phyloP scores from a whole-genome alignment of 2,797 vertebrate species.

The Anolis apletophallus region DNA sequence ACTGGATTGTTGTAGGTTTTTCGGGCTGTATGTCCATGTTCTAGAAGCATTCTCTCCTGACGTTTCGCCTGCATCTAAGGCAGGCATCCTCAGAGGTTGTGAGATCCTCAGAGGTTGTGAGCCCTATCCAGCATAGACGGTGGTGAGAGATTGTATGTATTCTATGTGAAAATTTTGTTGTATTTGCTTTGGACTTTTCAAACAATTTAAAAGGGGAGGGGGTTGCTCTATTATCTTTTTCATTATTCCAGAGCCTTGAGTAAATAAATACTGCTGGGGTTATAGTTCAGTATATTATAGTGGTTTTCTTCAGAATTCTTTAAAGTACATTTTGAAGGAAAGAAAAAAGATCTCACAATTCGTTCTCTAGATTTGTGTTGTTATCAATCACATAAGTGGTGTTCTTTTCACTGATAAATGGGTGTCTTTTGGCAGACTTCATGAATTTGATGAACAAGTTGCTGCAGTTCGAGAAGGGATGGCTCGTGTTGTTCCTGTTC shows the following conservation, averaged over 20 bases:
- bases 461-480: constrained; percentile 97
- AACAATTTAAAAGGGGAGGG: not conserved
- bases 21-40: too few species aligned
- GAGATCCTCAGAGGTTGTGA: too few species aligned
- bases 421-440: constrained; percentile 84
- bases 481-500: constrained; percentile 96
- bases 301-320: not conserved
- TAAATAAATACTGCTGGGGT: not conserved
- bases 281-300: not conserved
- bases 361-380: not conserved
- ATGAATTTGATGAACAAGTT: constrained; percentile 98
- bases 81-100: too few species aligned
- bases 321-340: not conserved
- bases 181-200: not conserved
- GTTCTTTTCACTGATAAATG: constrained; percentile 11
- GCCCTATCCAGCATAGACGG: not conserved
- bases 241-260: not conserved
- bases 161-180: not conserved
- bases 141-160: not conserved
- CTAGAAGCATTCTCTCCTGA: too few species aligned
- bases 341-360: not conserved
- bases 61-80: too few species aligned
- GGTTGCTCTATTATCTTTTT: not conserved
- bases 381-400: not conserved
- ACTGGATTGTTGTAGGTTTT: too few species aligned